Percentiles rank a stretch among this genome's conserved stretches.
Evolutionary conservation across 2,113 vertebrate species (phyloP).

Genomic region (Cyprinodon tularosa): DNA sequence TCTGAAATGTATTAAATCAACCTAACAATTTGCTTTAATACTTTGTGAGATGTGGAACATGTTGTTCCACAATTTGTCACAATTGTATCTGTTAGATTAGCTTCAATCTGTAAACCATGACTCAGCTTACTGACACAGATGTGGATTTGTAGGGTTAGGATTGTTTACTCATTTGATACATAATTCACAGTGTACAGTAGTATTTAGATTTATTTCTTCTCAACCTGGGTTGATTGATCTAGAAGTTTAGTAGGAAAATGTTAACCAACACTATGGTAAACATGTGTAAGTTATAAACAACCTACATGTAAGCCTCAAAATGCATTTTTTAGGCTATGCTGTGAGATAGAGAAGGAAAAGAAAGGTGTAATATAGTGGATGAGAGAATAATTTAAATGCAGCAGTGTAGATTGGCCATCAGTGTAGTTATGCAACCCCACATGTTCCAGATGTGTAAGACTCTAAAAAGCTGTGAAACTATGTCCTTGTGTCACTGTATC

Average conservation of each 20-base stretch:
- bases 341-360: background rate
- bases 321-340: background rate
- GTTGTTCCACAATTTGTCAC: background rate
- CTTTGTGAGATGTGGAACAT: background rate
- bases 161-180: background rate
- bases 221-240: background rate
- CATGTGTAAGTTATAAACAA: background rate
- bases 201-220: background rate
- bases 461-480: conserved; percentile 1
- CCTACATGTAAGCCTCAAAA: background rate
- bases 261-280: background rate
- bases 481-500: conserved; percentile 35
- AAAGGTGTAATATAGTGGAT: background rate
- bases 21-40: too few species aligned
- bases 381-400: conserved; percentile 5
- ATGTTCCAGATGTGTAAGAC: conserved; percentile 5
- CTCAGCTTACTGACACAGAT: background rate
- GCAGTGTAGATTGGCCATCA: conserved; percentile 44
- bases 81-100: conserved; percentile 18
- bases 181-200: background rate
- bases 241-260: background rate
- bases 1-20: background rate
- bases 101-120: conserved; percentile 13
- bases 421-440: conserved; percentile 3
- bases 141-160: background rate